phyloP scores from a whole-genome alignment of 2,888 invertebrate genomes.

The Pandemis heparana region DNA sequence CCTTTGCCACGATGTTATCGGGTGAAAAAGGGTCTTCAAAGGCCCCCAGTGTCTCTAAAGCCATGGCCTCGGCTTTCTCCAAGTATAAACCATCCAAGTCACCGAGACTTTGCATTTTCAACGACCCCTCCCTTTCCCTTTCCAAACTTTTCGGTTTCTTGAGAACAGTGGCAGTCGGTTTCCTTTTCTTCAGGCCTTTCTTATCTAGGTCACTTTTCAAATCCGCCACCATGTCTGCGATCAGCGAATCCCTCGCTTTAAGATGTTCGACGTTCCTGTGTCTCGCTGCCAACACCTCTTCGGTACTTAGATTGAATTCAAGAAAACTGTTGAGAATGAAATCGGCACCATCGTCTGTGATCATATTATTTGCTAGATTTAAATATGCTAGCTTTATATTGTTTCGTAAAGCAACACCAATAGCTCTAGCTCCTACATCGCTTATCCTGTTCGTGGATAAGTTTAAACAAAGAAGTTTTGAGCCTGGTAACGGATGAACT shows the following conservation, averaged over 20 bases:
- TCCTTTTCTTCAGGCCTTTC: slow-evolving; percentile 48
- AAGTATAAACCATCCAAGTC: slow-evolving; percentile 47
- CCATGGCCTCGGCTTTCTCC: slow-evolving; percentile 56
- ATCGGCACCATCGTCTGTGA: slow-evolving; percentile 61
- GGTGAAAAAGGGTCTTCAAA: slow-evolving; percentile 58
- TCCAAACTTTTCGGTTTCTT: neutral
- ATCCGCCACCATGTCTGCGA: slow-evolving; percentile 49
- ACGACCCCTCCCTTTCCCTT: slow-evolving; percentile 44
- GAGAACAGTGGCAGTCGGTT: neutral
- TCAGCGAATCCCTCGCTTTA: slow-evolving; percentile 49
- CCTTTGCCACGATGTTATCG: slow-evolving; percentile 49
- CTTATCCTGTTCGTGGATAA: slow-evolving; percentile 67
- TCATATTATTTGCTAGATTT: slow-evolving; percentile 63
- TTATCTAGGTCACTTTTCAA: slow-evolving; percentile 16
- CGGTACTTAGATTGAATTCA: slow-evolving; percentile 56
- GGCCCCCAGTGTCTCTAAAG: slow-evolving; percentile 51
- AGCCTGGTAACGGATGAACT: slow-evolving; percentile 53
- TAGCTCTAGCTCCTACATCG: slow-evolving; percentile 57
- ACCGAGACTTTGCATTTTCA: slow-evolving; percentile 20
- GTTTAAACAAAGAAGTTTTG: slow-evolving; percentile 61
- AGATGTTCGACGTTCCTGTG: slow-evolving; percentile 53
- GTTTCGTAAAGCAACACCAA: slow-evolving; percentile 58
- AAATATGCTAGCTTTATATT: slow-evolving; percentile 65
- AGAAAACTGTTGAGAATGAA: slow-evolving; percentile 54
- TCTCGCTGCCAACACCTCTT: slow-evolving; percentile 56